Evolutionary conservation across 1,140 invertebrate genomes (phyloP).

Genomic region (Drosophila equinoxialis): DNA sequence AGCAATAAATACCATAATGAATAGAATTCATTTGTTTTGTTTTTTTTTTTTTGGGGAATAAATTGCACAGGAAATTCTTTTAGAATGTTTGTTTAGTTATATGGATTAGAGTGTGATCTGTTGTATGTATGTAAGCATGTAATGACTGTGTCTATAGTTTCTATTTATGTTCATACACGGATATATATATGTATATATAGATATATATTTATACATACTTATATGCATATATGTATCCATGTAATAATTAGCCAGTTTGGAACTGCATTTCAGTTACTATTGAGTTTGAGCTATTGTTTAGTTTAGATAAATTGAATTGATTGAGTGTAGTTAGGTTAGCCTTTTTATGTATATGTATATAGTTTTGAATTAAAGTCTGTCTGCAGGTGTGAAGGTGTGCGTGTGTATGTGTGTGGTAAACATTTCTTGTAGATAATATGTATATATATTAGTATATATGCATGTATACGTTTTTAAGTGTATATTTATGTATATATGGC

Average conservation of each 20-base stretch:
- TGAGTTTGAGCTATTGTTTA: constrained; percentile 72
- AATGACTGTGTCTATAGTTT: constrained; percentile 78
- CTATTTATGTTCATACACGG: constrained; percentile 35
- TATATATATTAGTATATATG: constrained; percentile 51
- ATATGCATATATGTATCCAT: no score
- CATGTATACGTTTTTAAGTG: constrained; percentile 19
- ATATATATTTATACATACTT: neutral
- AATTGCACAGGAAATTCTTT: constrained; percentile 76
- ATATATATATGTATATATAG: neutral
- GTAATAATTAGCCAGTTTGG: constrained; percentile 56
- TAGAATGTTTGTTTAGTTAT: constrained; percentile 47
- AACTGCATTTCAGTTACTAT: constrained; percentile 77
- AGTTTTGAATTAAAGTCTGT: constrained; percentile 29
- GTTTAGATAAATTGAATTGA: constrained; percentile 37
- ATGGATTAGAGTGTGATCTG: constrained; percentile 35
- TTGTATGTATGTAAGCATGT: constrained; percentile 21
- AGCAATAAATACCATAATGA: neutral
- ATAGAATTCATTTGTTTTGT: neutral
- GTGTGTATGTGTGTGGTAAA: constrained; percentile 36
- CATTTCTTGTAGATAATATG: constrained; percentile 60
- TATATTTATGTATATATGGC: constrained; percentile 1
- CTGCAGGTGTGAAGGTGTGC: constrained; percentile 19
- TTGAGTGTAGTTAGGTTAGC: constrained; percentile 56
- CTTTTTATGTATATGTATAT: constrained; percentile 14
- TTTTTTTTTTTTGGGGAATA: neutral